Evolutionary conservation across 2,113 vertebrate species (phyloP).

Genomic region (Colius striatus): DNA sequence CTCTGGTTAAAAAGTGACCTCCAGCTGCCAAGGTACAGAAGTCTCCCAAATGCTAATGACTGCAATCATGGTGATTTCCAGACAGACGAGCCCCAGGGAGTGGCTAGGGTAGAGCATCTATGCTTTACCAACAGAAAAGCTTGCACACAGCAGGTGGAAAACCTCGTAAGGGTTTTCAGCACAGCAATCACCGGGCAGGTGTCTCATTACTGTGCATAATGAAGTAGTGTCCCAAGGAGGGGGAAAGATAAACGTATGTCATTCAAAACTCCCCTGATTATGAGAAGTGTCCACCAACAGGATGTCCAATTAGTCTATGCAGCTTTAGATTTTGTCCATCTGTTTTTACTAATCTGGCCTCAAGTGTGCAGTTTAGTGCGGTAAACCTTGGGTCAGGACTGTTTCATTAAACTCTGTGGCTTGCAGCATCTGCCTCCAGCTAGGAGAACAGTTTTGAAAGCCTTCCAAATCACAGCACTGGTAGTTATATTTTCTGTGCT

Average conservation of each 20-base stretch:
- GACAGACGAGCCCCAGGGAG: neutral
- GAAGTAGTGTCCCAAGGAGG: slow-evolving; percentile 1
- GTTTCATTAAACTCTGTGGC: slow-evolving; percentile 25
- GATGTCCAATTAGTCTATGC: slow-evolving; percentile 36
- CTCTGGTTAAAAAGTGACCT: neutral
- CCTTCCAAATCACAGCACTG: neutral
- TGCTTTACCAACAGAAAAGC: neutral
- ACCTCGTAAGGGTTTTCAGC: neutral
- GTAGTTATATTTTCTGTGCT: neutral
- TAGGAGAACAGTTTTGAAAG: neutral
- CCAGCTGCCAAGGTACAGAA: neutral
- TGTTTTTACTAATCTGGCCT: slow-evolving; percentile 62
- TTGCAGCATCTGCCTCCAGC: neutral
- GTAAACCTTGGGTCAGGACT: slow-evolving; percentile 36
- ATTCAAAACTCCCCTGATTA: slow-evolving; percentile 50
- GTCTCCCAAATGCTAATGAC: neutral
- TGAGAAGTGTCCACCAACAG: slow-evolving; percentile 13
- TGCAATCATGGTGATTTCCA: neutral
- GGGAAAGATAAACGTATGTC: slow-evolving; percentile 53
- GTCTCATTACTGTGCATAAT: slow-evolving; percentile 10
- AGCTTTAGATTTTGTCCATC: slow-evolving; percentile 60
- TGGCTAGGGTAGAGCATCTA: neutral
- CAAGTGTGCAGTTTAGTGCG: slow-evolving; percentile 35
- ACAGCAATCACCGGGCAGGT: neutral
- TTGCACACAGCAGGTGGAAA: neutral